Evolutionary conservation across 2,797 vertebrate species (phyloP), one percentile per base, ranked within the genome.

Genomic region (Muscicapa comitata): DNA sequence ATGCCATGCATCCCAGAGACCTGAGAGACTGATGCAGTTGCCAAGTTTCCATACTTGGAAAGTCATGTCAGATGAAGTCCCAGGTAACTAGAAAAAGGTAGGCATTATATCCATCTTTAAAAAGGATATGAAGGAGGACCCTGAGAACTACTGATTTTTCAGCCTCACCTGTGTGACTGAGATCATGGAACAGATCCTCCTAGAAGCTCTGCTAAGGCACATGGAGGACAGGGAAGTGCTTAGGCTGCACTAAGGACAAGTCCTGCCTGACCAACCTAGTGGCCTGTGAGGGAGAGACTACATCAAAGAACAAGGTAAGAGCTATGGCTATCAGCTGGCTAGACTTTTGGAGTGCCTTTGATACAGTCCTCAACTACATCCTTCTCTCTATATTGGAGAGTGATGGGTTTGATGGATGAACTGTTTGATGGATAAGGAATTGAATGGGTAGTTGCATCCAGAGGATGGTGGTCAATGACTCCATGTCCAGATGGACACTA

Each of bases 291-390:
- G 17, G 8, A 40, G 17, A 31, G 25, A 15, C 14, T 31, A 5
- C 8, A 23, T 35, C 11, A 77, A 7, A 13, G 15, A 51, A 53
- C 8, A 59, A 76, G 33, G n/a, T 31, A 26, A 43, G 42, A 14
- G 6, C 17, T 21, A 25, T 0, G 1, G 4, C 10, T 70, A 9
- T 21, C 19, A 79, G 29, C 13, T 79, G 13, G 28, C 29, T 33
- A 33, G 38, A 29, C 4, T 58, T 53, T 14, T 38, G 24, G 17
- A 43, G n/a, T 17, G 17, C 29, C n/a, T 72, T 58, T 38, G 43
- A 45, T 24, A 38, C 7, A 21, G 6, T 25, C 14, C 14, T 15
- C 38, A 38, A 31, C 5, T 31, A 5, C 21, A 18, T 53, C 25
- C 5, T 45, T 51, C 29, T 35, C 38, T 66, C 14, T 23, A 9